A percentile compares a stretch with the other conserved stretches of the same genome.
Conservation (phyloP, 2,888 invertebrate genomes). For the Nomada goodeniana region DNA sequence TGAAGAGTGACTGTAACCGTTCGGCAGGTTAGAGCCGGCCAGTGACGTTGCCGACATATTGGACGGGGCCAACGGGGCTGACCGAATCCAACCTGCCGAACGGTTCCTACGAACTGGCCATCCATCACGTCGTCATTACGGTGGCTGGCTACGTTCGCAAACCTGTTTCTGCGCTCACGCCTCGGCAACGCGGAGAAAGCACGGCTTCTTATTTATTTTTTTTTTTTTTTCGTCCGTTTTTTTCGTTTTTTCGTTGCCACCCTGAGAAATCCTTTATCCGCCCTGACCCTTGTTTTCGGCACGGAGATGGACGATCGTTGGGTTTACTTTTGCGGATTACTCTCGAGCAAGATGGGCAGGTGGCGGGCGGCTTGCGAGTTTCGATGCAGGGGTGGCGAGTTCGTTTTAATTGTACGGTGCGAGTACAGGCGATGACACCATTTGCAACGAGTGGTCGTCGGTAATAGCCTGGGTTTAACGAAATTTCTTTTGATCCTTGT, state of each 20-base stretch:
- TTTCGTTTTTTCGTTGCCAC: constrained; percentile 13
- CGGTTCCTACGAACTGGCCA: constrained; percentile 69
- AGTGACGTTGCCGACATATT: constrained; percentile 69
- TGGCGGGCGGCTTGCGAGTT: no score
- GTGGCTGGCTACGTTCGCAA: constrained; percentile 66
- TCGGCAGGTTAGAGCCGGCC: constrained; percentile 46
- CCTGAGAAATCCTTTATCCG: constrained; percentile 21
- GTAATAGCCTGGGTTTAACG: no score
- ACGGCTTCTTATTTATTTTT: constrained; percentile 10
- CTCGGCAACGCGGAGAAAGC: constrained; percentile 56
- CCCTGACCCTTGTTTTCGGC: background rate
- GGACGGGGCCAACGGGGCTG: constrained; percentile 59
- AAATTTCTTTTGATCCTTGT: no score
- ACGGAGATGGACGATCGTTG: background rate
- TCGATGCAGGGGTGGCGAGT: no score
- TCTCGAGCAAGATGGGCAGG: background rate
- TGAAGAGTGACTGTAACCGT: constrained; percentile 49
- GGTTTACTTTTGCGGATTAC: no score
- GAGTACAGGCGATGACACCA: no score
- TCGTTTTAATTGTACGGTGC: no score
- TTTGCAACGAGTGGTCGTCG: no score
- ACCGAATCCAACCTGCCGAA: constrained; percentile 60
- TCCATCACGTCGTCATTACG: constrained; percentile 80
- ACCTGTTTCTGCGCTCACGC: constrained; percentile 71
- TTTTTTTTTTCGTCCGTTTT: background rate